Evolutionary conservation across 2,113 vertebrate genomes (phyloP).

Genomic region (Oxygymnocypris stewartii): DNA sequence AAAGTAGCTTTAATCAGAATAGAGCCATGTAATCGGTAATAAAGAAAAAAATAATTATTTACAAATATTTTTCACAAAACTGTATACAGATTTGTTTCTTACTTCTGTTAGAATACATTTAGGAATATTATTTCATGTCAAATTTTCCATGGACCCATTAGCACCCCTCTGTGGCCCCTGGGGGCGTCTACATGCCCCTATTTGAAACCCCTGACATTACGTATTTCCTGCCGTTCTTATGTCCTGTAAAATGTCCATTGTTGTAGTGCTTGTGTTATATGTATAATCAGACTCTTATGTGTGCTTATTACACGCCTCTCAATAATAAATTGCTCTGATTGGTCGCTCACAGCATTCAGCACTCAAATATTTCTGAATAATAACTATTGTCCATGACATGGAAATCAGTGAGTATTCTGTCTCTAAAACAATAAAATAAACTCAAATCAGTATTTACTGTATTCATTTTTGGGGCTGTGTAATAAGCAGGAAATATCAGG

Average conservation of each 20-base stretch:
- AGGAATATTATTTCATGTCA: background rate
- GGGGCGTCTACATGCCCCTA: background rate
- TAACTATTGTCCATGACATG: background rate
- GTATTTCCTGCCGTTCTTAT: background rate
- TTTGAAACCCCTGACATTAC: background rate
- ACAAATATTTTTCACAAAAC: background rate
- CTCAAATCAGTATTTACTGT: background rate
- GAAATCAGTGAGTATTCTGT: background rate
- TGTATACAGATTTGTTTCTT: background rate
- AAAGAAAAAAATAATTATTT: background rate
- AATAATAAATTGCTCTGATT: background rate
- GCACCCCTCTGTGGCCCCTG: background rate
- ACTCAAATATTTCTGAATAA: background rate
- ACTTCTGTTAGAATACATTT: background rate
- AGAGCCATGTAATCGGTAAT: background rate
- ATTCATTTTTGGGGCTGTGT: background rate
- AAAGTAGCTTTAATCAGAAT: background rate
- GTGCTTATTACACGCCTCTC: background rate
- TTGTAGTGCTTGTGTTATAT: background rate
- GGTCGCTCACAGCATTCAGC: background rate
- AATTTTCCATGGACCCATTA: background rate
- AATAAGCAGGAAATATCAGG: background rate
- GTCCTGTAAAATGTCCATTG: background rate
- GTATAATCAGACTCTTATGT: background rate
- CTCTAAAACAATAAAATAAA: background rate